A percentile compares a stretch with the other conserved stretches of the same genome.
These are phyloP conservation scores for Bruchidius siliquastri DNA, from an alignment of 2,888 invertebrate species.

Conservation along the genomic window DNA sequence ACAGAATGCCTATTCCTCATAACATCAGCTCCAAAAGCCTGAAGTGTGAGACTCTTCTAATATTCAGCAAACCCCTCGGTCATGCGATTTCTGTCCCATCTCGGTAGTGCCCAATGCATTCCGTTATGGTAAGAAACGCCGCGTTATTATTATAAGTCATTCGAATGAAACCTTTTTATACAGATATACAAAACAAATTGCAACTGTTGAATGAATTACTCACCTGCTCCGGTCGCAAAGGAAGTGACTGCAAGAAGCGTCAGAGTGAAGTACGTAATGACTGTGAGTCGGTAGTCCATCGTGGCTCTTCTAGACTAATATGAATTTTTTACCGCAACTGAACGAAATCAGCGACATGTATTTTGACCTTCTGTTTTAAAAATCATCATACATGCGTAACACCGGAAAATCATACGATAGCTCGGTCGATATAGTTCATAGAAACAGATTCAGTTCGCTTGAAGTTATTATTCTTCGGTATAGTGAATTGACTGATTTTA, in stretches of 20 bases:
- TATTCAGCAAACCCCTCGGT: no score
- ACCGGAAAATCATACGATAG: constrained; percentile 5
- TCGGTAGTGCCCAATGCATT: no score
- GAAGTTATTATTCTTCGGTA: background rate
- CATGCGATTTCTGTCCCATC: no score
- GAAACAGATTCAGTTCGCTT: background rate
- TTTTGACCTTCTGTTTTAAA: constrained; percentile 42
- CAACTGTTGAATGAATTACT: constrained; percentile 5
- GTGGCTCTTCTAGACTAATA: constrained; percentile 20
- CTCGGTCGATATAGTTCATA: background rate
- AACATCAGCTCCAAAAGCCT: no score
- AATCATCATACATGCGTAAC: constrained; percentile 42
- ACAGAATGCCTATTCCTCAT: no score
- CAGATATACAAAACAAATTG: background rate
- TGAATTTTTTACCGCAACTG: constrained; percentile 20
- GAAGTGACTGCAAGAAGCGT: constrained; percentile 8
- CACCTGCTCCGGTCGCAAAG: constrained; percentile 22
- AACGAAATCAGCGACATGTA: constrained; percentile 33
- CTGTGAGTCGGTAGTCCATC: constrained; percentile 25
- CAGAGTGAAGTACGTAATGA: constrained; percentile 17
- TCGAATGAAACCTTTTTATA: no score
- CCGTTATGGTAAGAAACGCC: no score
- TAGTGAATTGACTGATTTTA: no score
- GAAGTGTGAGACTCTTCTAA: no score
- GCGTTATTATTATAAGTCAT: no score